Conservation (phyloP, 2,888 invertebrate species). For the Drosophila nr. perissopoda region DNA sequence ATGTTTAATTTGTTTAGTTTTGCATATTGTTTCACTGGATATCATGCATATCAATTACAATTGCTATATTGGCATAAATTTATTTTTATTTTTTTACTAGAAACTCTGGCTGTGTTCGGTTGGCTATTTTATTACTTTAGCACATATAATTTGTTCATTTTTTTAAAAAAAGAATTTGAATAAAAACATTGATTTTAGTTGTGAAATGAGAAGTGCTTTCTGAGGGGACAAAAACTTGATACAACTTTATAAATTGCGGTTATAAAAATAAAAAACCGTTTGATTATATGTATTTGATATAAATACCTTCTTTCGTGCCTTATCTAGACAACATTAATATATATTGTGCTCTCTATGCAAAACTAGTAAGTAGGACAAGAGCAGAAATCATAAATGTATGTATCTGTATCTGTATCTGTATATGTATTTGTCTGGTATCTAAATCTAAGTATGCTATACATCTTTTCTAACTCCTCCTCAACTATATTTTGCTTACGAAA, state of each 20-base stretch:
- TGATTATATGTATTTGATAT: too few species aligned
- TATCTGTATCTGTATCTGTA: slow-evolving; percentile 27
- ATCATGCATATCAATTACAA: slow-evolving; percentile 35
- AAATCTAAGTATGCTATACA: slow-evolving; percentile 17
- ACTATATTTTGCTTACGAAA: slow-evolving; percentile 20
- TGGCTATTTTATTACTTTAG: slow-evolving; percentile 52
- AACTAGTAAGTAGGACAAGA: slow-evolving; percentile 19
- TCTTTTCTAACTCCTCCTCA: slow-evolving; percentile 25
- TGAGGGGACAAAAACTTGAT: background rate
- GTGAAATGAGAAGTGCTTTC: slow-evolving; percentile 18
- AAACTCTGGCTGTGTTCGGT: slow-evolving; percentile 69
- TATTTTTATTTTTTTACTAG: slow-evolving; percentile 37
- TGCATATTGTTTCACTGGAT: slow-evolving; percentile 17
- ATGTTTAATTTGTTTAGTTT: slow-evolving; percentile 15
- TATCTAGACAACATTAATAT: slow-evolving; percentile 20
- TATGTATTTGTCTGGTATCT: slow-evolving; percentile 19
- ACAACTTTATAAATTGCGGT: background rate
- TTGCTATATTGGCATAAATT: slow-evolving; percentile 35
- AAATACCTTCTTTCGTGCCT: too few species aligned
- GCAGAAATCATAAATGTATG: slow-evolving; percentile 35
- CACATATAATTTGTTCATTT: slow-evolving; percentile 22
- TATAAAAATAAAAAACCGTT: background rate
- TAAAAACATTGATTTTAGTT: slow-evolving; percentile 8
- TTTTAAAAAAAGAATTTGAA: slow-evolving; percentile 19
- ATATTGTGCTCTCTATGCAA: slow-evolving; percentile 37